Base-by-base conservation (phyloP, 2,888 invertebrate species). In the Erebia epiphron region DNA sequence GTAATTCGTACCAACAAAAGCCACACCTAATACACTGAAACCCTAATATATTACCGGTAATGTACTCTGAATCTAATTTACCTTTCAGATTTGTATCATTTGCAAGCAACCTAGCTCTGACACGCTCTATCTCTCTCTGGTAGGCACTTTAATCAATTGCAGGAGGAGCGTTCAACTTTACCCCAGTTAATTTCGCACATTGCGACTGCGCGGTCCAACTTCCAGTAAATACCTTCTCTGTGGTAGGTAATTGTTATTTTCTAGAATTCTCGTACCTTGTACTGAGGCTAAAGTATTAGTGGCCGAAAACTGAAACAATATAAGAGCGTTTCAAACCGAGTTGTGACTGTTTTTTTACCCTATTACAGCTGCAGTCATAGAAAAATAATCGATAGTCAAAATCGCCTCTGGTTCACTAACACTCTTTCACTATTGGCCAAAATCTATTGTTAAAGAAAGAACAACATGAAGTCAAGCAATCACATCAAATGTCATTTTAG, bases 121-220 rank as follows among this genome's bases (percentile, higher is more conserved):
- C 70, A 68, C 72, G 74, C 71, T 75, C 74, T 70, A 74, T 74
- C 76, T 75, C 70, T 73, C 73, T 77, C 71, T 69, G 60, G 67
- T 61, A 70, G 69, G 74, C 77, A 75, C 76, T 75, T 76, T 77
- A 79, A 78, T 78, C 79, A 78, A 79, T 79, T 78, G 75, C 74
- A 77, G 74, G 76, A 75, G 73, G 79, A 76, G 76, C 79, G 73
- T 79, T 79, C 79, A 79, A 79, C 79, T 79, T 77, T 79, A 76
- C 73, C 75, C 78, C 68, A 74, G 75, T 74, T 79, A 75, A 75
- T 76, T 76, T 76, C 73, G 75, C 75, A 77, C 73, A 72, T 76
- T 72, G 79, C 79, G 78, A 73, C 79, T 79, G 79, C 79, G 79
- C 78, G 71, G 70, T 75, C 73, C 68, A 60, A 70, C 74, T 50